Evolutionary conservation across 2,797 vertebrate genomes (phyloP), one percentile per base, ranked within the genome.

Genomic region (Onychomys leucogaster): DNA sequence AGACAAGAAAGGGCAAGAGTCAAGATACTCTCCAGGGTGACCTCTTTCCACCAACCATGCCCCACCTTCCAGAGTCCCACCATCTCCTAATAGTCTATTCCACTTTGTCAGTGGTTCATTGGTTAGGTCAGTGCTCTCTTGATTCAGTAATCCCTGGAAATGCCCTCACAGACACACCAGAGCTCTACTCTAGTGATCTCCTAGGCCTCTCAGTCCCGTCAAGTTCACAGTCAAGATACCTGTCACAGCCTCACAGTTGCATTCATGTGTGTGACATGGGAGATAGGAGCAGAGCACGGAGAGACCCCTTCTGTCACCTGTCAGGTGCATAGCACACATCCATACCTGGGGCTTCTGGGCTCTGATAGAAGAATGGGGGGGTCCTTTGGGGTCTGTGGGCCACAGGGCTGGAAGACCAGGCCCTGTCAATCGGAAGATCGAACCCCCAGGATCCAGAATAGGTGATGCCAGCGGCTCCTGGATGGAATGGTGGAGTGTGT

Each of bases 391-490:
- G 27, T 49, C 7, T 49, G 63, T 49, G 21, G 37, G 49, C 92
- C 69, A 7, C 46, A 2, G 7, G 7, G 41, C 21, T 13, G 9
- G 55, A 57, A 17, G 21, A 11, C 0, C 49, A 37, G 67, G 32
- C 25, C 57, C 41, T 25, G 87, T 4, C 6, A 41, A 34, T 32
- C 67, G 10, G 5, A 6, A 23, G 49, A 8, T 10, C 17, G 29
- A 67, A 12, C 16, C 69, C 55, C 43, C 37, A 3, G 46, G 27
- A 41, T 13, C 76, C 46, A 2, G 76, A 4, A 1, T 19, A 16
- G 16, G 16, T 8, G 2, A 1, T 3, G 19, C 77, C 1, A 2
- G 7, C 13, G 8, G 76, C 5, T 76, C 41, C 29, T 57, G 11
- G 37, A n/a, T 91, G 77, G 16, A 13, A 3, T 19, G 46, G 21